These are phyloP conservation scores for Diarsia brunnea DNA, from an alignment of 2,888 invertebrate species.

Conservation along the genomic window DNA sequence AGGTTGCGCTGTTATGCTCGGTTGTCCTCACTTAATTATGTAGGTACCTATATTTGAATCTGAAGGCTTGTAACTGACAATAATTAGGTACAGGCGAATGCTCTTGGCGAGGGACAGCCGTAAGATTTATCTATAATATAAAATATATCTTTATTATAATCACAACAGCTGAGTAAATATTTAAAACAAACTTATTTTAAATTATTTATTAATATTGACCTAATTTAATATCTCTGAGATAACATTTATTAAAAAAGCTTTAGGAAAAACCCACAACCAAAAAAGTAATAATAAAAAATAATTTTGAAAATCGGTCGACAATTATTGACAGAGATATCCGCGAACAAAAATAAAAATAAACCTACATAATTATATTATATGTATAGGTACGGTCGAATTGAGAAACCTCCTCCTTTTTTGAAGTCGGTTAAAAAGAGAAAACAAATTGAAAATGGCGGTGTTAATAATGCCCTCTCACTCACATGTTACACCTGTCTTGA, in stretches of 20 bases:
- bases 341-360: too few species aligned
- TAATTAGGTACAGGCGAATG: background rate
- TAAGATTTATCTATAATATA: too few species aligned
- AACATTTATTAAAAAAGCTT: background rate
- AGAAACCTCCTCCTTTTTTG: too few species aligned
- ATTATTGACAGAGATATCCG: too few species aligned
- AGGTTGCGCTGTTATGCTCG: background rate
- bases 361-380: too few species aligned
- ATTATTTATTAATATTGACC: background rate
- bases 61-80: background rate
- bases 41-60: background rate
- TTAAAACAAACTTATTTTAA: background rate
- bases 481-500: background rate
- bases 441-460: background rate
- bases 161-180: background rate
- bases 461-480: background rate
- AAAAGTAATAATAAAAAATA: constrained; percentile 3
- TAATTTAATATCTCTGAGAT: background rate
- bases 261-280: background rate
- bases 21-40: background rate
- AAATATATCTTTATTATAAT: too few species aligned
- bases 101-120: background rate
- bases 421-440: too few species aligned
- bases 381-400: too few species aligned
- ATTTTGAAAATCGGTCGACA: too few species aligned